Evolutionary conservation across 2,797 vertebrate genomes (phyloP).

Genomic region (Hybognathus amarus): DNA sequence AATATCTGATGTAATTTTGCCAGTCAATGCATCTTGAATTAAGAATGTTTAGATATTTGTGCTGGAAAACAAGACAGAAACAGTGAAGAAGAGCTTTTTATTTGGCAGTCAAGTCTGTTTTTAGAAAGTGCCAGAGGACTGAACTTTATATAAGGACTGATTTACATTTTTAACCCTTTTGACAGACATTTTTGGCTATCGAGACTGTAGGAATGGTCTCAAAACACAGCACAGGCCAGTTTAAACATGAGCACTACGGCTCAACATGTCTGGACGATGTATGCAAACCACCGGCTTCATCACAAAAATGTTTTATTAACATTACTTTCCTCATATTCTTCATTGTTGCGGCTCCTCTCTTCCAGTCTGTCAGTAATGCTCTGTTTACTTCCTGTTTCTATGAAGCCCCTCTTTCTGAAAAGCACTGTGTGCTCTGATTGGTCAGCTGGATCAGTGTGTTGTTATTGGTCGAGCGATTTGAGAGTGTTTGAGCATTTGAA

Average conservation of each 20-base stretch:
- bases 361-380: not conserved
- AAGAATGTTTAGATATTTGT: not conserved
- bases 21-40: not conserved
- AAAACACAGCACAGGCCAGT: not conserved
- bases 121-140: not conserved
- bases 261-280: not conserved
- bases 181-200: not conserved
- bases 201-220: not conserved
- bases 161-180: not conserved
- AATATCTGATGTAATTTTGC: not conserved
- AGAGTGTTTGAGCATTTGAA: no score
- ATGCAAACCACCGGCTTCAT: not conserved
- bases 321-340: not conserved
- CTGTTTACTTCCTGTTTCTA: not conserved
- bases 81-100: rapidly evolving
- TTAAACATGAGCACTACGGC: not conserved
- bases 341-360: not conserved
- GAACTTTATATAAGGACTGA: not conserved
- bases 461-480: not conserved
- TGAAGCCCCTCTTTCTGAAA: not conserved
- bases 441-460: not conserved
- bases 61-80: not conserved
- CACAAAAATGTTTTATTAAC: not conserved
- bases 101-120: not conserved
- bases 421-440: not conserved